Conservation (phyloP, 2,113 vertebrate genomes). For the Cebidichthys violaceus region DNA sequence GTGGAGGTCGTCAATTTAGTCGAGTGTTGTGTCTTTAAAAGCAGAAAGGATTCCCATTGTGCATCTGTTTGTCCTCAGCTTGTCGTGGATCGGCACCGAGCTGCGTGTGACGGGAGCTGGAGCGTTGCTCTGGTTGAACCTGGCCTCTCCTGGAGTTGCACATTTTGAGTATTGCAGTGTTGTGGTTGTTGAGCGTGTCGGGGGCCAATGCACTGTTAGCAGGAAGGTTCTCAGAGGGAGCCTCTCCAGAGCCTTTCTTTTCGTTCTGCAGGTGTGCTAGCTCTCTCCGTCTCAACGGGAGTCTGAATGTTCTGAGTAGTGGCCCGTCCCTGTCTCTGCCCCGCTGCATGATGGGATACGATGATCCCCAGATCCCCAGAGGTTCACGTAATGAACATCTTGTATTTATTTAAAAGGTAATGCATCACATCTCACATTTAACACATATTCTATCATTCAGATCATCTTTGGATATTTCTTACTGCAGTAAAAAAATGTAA, state of each 20-base stretch:
- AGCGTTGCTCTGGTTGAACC: neutral
- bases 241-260: neutral
- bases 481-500: neutral
- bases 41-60: conserved; percentile 19
- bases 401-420: neutral
- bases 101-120: neutral
- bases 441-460: neutral
- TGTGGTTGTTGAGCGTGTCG: neutral
- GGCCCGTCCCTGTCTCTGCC: neutral
- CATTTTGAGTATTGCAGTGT: neutral
- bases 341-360: neutral
- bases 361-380: too few relatives aligned
- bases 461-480: neutral
- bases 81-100: neutral
- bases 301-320: neutral
- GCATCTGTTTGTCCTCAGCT: conserved; percentile 15
- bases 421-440: neutral
- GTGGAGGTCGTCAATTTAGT: conserved; percentile 14
- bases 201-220: neutral
- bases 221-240: neutral
- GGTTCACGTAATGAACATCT: neutral
- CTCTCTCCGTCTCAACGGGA: neutral
- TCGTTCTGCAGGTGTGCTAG: neutral
- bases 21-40: conserved; percentile 18
- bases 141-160: neutral